Base-by-base conservation (phyloP, 2,113 vertebrate genomes). In the Seriola aureovittata region DNA sequence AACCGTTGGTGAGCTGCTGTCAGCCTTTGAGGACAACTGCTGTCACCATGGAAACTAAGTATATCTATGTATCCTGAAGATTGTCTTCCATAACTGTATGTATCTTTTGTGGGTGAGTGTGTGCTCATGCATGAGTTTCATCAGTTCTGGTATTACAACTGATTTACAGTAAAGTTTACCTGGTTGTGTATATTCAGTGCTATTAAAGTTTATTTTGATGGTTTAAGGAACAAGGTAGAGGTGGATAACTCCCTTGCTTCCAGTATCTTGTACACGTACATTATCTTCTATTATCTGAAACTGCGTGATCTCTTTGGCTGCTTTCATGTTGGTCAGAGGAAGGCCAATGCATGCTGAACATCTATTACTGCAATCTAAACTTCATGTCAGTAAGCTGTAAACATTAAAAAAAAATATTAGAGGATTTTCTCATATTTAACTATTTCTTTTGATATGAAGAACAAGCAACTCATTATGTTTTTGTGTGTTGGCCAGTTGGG, bases 41-140 rank as follows among this genome's bases (percentile, higher is more conserved):
- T 50, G 83, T 95, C 84, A 79, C 94, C 88, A 93, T 94, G 91
- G 92, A 90, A 95, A 95, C 92, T 85, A 86, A 85, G 77, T 77
- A 29, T 85, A 78, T 90, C 64, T 80, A 70, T 79, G 65, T 71
- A 66, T 85, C 80, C 81, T 80, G 58, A 91, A 91, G 64, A 86
- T 87, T 82, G 75, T 89, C 80, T 85, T 38, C 69, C 71, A 63
- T 81, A 90, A 85, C 82, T 88, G 83, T 70, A 52, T 84, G 80
- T 58, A 32, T 84, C 34, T 42, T 64, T 65, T 68, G 38, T 81
- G 64, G 67, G 40, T 65, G 70, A 60, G 57, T 80, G 42, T 76
- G 70, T 64, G 62, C 42, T 74, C 14, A 75, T 85, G 85, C 72
- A 73, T 75, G 66, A 25, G 32, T 88, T 82, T 75, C 21, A 67